Base-by-base conservation (phyloP, 2,113 vertebrate genomes). In the Lanius collurio region DNA sequence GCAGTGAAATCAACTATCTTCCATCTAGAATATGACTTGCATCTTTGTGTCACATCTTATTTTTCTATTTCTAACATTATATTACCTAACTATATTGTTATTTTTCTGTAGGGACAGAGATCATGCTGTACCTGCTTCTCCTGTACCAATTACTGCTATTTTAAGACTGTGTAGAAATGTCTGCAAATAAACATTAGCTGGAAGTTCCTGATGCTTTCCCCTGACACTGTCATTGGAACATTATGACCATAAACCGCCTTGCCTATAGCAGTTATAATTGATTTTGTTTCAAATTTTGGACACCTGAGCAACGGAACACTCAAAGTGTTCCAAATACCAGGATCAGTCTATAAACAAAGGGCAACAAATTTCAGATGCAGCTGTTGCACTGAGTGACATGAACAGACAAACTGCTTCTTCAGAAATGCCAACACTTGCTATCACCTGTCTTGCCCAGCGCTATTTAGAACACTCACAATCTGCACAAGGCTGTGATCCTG, bases 301-400 rank as follows among this genome's bases (percentile, higher is more conserved):
- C 68, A 88, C 52, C 88, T 94, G 70, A 90, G 41, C 79, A 78
- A 87, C 77, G 71, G 89, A 90, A 89, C 35, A 79, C 59, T 95
- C 59, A 8, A 56, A 75, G 33, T 67, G 33, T 70, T 95, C 59
- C 71, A 93, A 93, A 95, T 87, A 83, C 30, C 70, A 90, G 74
- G 33, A 69, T 81, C 83, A 92, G 76, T 64, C 76, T 92, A 33
- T 74, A 93, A 94, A 93, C 68, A 96, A 94, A 96, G 79, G 64
- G 83, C 88, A 92, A 90, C 68, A 89, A 93, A 89, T 91, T 93
- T 85, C 74, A 83, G 82, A 91, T 93, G 90, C 83, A 94, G 76
- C 65, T 93, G 88, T 94, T 92, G 37, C 44, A 79, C 47, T 3
- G 22, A 86, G 64, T 89, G 90, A 89, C 92, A 84, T 2, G 49